These are phyloP conservation scores for Drosophila testacea DNA, from an alignment of 2,888 invertebrate species.

Conservation along the genomic window DNA sequence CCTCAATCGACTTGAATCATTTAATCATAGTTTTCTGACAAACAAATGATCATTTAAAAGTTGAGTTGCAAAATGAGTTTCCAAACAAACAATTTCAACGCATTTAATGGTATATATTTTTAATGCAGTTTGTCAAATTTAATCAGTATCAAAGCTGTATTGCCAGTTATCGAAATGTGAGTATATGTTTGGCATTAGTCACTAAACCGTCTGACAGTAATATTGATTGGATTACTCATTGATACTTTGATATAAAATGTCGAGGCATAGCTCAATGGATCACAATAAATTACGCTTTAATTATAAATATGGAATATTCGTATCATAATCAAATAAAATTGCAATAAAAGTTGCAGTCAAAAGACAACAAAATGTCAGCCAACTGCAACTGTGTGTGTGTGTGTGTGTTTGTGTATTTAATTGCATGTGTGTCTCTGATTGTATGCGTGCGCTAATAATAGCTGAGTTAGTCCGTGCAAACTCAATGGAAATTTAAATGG, in stretches of 20 bases:
- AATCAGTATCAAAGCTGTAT: no score
- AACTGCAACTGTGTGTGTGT: neutral
- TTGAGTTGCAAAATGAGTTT: no score
- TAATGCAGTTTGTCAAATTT: neutral
- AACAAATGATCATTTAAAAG: no score
- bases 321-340: slow-evolving; percentile 5
- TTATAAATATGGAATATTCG: slow-evolving; percentile 3
- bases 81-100: no score
- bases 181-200: neutral
- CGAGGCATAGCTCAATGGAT: slow-evolving; percentile 9
- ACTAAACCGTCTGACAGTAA: neutral
- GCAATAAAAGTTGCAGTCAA: slow-evolving; percentile 7
- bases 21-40: no score
- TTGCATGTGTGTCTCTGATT: slow-evolving; percentile 1
- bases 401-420: neutral
- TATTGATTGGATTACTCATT: slow-evolving; percentile 5
- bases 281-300: slow-evolving; percentile 6
- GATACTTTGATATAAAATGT: slow-evolving; percentile 12
- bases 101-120: neutral
- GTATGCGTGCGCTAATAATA: slow-evolving; percentile 27
- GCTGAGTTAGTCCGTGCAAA: slow-evolving; percentile 10
- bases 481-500: slow-evolving; percentile 18
- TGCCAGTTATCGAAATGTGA: neutral
- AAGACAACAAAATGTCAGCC: slow-evolving; percentile 20
- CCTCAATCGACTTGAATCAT: no score